A percentile compares a stretch with the other conserved stretches of the same genome.
phyloP scores from a whole-genome alignment of 1,140 invertebrate species.

The Anoplophora glabripennis region DNA sequence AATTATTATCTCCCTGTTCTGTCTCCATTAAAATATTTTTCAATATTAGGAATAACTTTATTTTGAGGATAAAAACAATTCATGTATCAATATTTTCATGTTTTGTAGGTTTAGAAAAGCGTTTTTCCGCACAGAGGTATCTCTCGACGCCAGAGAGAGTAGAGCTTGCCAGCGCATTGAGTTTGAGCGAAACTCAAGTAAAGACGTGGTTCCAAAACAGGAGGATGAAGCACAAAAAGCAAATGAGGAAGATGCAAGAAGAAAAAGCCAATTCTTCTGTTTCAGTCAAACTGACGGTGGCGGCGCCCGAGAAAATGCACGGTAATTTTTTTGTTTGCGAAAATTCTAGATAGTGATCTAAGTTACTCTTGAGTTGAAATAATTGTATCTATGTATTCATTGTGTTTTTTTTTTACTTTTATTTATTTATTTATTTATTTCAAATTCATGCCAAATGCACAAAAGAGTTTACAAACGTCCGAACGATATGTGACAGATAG shows the following conservation, averaged over 20 bases:
- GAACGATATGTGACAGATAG: too few species aligned
- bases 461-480: too few species aligned
- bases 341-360: too few species aligned
- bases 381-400: too few species aligned
- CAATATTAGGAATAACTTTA: too few species aligned
- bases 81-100: background rate
- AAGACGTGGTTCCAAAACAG: slow-evolving; percentile 99
- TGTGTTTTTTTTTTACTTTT: too few species aligned
- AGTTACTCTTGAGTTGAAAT: too few species aligned
- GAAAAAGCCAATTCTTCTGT: slow-evolving; percentile 43
- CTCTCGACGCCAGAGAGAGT: slow-evolving; percentile 95
- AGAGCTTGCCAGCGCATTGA: slow-evolving; percentile 86
- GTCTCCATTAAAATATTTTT: too few species aligned
- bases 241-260: slow-evolving; percentile 72
- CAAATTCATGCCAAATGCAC: too few species aligned
- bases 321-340: too few species aligned
- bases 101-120: slow-evolving; percentile 78
- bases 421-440: too few species aligned
- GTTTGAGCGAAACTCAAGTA: slow-evolving; percentile 95
- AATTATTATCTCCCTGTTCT: too few species aligned
- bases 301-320: slow-evolving; percentile 2
- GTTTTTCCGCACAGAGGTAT: slow-evolving; percentile 95
- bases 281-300: background rate
- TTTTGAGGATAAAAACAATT: background rate
- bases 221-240: slow-evolving; percentile 97